These are phyloP conservation scores for Sylvia borin DNA, from an alignment of 2,797 vertebrate species.

Conservation along the genomic window DNA sequence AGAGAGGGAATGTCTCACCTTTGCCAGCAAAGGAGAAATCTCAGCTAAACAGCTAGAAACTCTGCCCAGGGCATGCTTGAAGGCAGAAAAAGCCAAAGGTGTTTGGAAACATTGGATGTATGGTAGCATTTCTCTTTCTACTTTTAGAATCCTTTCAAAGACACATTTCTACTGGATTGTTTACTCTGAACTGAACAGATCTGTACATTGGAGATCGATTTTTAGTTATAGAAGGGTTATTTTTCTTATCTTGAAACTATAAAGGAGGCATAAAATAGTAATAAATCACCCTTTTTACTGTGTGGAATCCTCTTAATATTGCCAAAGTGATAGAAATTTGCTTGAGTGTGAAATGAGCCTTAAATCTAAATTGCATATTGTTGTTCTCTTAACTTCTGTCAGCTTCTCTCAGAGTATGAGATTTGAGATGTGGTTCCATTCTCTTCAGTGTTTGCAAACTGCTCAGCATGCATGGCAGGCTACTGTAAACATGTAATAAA, in stretches of 20 bases:
- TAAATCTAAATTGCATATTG: not conserved
- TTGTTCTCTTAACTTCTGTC: not conserved
- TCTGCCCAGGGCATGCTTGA: not conserved
- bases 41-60: not conserved
- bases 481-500: not conserved
- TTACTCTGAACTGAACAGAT: not conserved
- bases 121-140: not conserved
- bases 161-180: not conserved
- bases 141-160: not conserved
- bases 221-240: not conserved
- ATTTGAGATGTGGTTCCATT: not conserved
- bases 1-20: not conserved
- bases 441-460: not conserved
- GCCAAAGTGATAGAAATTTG: not conserved
- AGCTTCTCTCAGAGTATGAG: not conserved
- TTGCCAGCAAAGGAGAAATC: not conserved
- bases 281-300: not conserved
- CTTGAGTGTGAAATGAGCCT: not conserved
- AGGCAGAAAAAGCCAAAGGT: conserved; percentile 1
- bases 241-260: not conserved
- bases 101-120: not conserved
- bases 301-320: not conserved
- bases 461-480: not conserved
- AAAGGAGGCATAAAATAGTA: not conserved
- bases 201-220: not conserved